Percentiles rank a stretch among this genome's conserved stretches.
Conservation (phyloP, 1,140 invertebrate species). For the Temnothorax nylanderi region DNA sequence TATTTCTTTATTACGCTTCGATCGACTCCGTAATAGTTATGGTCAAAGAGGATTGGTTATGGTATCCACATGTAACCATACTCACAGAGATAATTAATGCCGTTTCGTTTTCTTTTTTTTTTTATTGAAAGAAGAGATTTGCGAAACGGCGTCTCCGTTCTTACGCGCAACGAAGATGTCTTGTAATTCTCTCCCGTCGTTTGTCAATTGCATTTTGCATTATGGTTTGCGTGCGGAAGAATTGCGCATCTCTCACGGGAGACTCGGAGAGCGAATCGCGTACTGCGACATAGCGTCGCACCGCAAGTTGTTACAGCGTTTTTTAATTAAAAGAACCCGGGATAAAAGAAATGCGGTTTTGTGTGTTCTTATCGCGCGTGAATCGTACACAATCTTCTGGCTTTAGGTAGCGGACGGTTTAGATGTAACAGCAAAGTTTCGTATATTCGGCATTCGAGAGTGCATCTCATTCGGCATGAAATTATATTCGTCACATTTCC, state of each 20-base stretch:
- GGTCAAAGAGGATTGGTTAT: no score
- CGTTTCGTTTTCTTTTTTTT: background rate
- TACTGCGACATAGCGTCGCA: constrained; percentile 1
- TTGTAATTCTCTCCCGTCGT: constrained; percentile 15
- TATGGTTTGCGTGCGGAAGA: constrained; percentile 20
- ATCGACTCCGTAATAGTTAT: background rate
- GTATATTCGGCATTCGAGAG: background rate
- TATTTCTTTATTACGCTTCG: background rate
- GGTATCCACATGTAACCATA: background rate
- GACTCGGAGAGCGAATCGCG: background rate
- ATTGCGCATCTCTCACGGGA: constrained; percentile 33
- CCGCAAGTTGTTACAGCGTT: constrained; percentile 18
- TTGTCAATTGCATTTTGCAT: constrained; percentile 40
- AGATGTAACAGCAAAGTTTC: background rate
- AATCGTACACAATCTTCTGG: background rate
- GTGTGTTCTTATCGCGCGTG: background rate
- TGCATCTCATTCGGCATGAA: background rate
- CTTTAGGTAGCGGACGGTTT: background rate
- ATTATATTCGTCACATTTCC: constrained; percentile 4
- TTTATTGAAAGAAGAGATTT: constrained; percentile 5
- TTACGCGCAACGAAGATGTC: background rate
- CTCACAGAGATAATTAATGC: constrained; percentile 7
- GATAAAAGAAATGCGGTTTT: background rate
- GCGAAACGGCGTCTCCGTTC: background rate
- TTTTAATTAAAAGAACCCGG: background rate